Evolutionary conservation across 2,113 vertebrate genomes (phyloP).

Genomic region (Monarcha castaneiventris): DNA sequence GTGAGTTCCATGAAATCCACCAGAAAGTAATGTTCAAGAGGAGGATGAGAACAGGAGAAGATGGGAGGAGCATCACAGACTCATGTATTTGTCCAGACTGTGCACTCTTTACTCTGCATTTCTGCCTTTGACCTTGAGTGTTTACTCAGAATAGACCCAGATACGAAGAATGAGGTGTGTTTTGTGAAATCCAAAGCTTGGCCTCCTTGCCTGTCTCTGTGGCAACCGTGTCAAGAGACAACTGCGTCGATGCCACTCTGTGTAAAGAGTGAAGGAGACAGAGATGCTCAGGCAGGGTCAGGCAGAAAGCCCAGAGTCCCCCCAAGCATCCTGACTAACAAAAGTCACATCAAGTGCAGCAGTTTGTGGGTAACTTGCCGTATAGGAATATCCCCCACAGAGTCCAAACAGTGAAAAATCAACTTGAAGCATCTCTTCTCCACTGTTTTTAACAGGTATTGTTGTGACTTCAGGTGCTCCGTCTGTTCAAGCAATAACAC

Average conservation of each 20-base stretch:
- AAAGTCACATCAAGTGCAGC: not conserved
- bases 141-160: not conserved
- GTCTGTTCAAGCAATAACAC: not conserved
- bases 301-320: not conserved
- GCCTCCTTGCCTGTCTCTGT: not conserved
- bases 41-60: not conserved
- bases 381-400: not conserved
- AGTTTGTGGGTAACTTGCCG: not conserved
- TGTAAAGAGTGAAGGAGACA: not conserved
- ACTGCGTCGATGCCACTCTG: rapidly evolving
- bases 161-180: not conserved
- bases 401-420: not conserved
- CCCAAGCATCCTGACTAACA: not conserved
- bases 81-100: not conserved
- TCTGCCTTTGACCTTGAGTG: not conserved
- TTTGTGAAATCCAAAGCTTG: not conserved
- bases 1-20: not conserved
- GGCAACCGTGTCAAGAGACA: not conserved
- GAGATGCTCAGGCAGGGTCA: not conserved
- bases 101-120: not conserved
- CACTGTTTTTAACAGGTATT: not conserved
- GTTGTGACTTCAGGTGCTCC: not conserved
- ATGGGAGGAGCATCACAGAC: not conserved
- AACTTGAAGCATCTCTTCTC: not conserved
- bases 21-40: not conserved